Conservation (phyloP, 2,888 invertebrate species). For the Spodoptera exigua region DNA sequence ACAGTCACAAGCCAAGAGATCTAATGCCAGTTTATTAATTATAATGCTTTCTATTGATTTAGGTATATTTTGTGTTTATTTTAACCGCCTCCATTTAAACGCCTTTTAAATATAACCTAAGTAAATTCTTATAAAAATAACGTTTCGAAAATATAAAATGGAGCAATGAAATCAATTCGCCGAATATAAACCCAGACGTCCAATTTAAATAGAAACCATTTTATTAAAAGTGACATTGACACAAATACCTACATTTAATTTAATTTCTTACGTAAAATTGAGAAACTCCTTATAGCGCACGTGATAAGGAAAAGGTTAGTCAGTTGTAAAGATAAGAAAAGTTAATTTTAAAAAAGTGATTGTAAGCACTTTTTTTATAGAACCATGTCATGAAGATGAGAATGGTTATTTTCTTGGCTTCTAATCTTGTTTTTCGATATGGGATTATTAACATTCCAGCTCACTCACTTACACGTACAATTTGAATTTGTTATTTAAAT, state of each 20-base stretch:
- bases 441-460: slow-evolving; percentile 23
- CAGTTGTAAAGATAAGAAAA: slow-evolving; percentile 68
- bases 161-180: no score
- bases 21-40: no score
- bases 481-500: slow-evolving; percentile 23
- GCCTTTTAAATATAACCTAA: no score
- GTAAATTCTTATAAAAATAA: no score
- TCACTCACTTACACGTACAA: neutral
- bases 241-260: slow-evolving; percentile 46
- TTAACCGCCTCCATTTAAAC: no score
- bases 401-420: slow-evolving; percentile 50
- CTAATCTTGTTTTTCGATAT: slow-evolving; percentile 48
- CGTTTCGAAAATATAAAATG: no score
- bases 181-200: neutral
- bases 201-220: slow-evolving; percentile 2
- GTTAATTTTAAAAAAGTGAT: slow-evolving; percentile 71
- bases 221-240: slow-evolving; percentile 11
- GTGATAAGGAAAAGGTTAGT: slow-evolving; percentile 59
- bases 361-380: slow-evolving; percentile 62
- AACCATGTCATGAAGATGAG: slow-evolving; percentile 60
- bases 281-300: slow-evolving; percentile 49
- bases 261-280: slow-evolving; percentile 47
- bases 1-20: no score
- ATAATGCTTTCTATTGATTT: no score
- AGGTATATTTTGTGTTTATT: no score